Base-by-base conservation (phyloP, 2,888 invertebrate genomes). In the Drosophila neotestacea region DNA sequence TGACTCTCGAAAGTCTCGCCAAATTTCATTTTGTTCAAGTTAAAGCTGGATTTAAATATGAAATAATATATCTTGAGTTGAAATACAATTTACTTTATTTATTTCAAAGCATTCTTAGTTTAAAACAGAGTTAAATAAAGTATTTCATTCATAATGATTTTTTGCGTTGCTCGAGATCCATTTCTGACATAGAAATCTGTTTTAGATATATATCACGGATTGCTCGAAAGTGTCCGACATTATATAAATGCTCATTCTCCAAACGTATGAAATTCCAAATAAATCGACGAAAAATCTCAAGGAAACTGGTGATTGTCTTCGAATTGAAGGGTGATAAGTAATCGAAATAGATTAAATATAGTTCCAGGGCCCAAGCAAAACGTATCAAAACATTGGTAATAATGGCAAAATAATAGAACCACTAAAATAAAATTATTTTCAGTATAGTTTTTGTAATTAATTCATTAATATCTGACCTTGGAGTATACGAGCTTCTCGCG, bases 231-330 rank as follows among this genome's bases (percentile, higher is more conserved):
- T 96, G 96, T 91, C 99, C 99, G 93, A 98, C 98, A 93, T 99
- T 99, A 93, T 98, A 99, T 47, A 99, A 93, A 92, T 99, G 99
- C 91, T 99, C 99, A 93, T 99, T 99, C 93, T 99, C 99, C 87
- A 99, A 93, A 0, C 99, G 98, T 94, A 99, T 98, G 93, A 98
- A 99, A 93, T 99, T 99, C 99, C 99, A 99, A 39, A 99, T 95
- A 93, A 98, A 99, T 59, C 99, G 95, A 90, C 97, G 69, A 89
- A 96, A 95, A 0, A 98, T 96, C 94, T 98, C 97, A 0, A 97
- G 93, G 0, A 96, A 96, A 42, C 97, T 95, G 28, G 96, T 91
- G 70, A 97, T 93, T 0, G 96, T 96, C 9, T 95, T 94, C 95
- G 97, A 95, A 1, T 97, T 94, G 89, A 97, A 97, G 0, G 94